Percentiles rank a stretch among this genome's conserved stretches.
Conservation (phyloP, 2,888 invertebrate genomes). For the Matsumyia berberina region DNA sequence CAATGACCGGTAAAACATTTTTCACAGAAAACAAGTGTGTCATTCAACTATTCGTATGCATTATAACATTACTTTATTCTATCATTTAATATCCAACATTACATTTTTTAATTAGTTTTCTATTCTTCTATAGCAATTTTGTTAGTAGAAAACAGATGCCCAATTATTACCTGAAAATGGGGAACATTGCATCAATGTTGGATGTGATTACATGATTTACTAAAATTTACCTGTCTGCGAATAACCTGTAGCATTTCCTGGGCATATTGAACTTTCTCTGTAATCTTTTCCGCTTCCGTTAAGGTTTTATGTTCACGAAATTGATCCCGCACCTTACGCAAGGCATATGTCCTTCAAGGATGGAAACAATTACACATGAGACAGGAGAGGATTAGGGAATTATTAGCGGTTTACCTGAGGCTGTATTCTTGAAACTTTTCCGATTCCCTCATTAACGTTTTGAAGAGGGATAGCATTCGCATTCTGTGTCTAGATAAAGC, state of each 20-base stretch:
- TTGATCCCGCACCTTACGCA: slow-evolving; percentile 49
- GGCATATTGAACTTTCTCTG: slow-evolving; percentile 40
- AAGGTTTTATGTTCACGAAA: slow-evolving; percentile 44
- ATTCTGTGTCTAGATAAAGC: slow-evolving; percentile 48
- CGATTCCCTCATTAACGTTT: slow-evolving; percentile 57
- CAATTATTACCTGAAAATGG: slow-evolving; percentile 60
- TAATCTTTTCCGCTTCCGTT: slow-evolving; percentile 29
- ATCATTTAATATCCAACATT: slow-evolving; percentile 15
- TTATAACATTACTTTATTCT: too few relatives aligned
- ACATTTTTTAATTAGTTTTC: slow-evolving; percentile 22
- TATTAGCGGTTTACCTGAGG: slow-evolving; percentile 51
- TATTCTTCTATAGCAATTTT: slow-evolving; percentile 63
- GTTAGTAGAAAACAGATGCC: slow-evolving; percentile 61
- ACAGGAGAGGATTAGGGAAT: not conserved
- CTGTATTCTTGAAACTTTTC: slow-evolving; percentile 59
- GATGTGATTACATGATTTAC: not conserved
- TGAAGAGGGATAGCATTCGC: slow-evolving; percentile 44
- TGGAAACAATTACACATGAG: not conserved
- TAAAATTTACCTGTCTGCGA: slow-evolving; percentile 55
- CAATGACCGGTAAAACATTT: too few relatives aligned
- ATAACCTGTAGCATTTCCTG: slow-evolving; percentile 51
- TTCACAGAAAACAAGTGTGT: too few relatives aligned
- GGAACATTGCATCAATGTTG: not conserved
- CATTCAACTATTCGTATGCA: too few relatives aligned
- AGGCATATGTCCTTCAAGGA: slow-evolving; percentile 44